Base-by-base conservation (phyloP, 2,888 invertebrate genomes). In the Neoitamus cyanurus region DNA sequence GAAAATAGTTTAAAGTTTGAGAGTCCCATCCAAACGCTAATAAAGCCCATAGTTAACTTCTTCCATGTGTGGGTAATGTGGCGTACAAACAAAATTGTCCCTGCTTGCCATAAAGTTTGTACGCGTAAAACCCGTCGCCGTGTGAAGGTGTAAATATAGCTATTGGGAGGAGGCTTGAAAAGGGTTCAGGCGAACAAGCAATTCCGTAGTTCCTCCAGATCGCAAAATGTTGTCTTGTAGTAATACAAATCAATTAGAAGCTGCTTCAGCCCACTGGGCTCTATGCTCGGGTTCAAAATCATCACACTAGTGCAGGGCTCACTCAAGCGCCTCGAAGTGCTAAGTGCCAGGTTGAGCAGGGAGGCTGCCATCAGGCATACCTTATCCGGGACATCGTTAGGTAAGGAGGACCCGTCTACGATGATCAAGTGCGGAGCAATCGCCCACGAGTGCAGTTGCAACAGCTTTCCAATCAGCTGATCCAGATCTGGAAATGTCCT, bases 401-500 rank as follows among this genome's bases (percentile, higher is more conserved):
- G 31, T 20, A 80, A 2, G 11, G 6, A 20, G 6, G 31, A 34
- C 3, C 31, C 20, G 28, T 80, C 80, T n/a, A 80, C 15, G 2
- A 80, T 9, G 13, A 80, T 31, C 3, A 80, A 48, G 5, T 80
- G 25, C 9, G 80, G 80, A 11, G 20, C 7, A 20, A 68, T 30
- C 4, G 80, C 4, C 80, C 80, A 80, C n/a, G 80, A 48, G 4
- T 78, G 78, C 13, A 78, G 11, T 3, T 80, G 58, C 9, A 80
- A 20, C 0, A 80, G 36, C 31, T 34, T 80, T 9, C 9, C 13
- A 2, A 80, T 68, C 48, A 80, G 15, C 5, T 15, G 7, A 6
- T 80, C 58, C 6, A 80, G 11, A 34, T 48, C 31, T 6, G n/a
- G 7, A 11, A 80, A 80, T 15, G 30, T 34, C 80, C 80, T 80